Percentiles rank a stretch among this genome's conserved stretches.
Evolutionary conservation across 2,888 invertebrate genomes (phyloP).

Genomic region (Archaeoteleia sp.): DNA sequence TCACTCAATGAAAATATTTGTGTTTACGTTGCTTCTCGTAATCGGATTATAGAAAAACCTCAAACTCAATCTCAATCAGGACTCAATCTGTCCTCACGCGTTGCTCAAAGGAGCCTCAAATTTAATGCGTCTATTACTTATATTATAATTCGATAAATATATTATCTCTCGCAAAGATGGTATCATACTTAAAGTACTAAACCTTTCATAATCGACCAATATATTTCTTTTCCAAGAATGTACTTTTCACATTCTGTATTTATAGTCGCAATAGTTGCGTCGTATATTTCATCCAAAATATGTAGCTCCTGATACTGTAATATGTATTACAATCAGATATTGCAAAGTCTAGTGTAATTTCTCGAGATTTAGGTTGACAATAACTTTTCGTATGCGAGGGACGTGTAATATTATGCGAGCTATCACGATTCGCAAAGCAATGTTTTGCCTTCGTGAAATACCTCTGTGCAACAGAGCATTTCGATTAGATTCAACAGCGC

Average conservation of each 20-base stretch:
- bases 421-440: constrained; percentile 39
- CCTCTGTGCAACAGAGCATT: constrained; percentile 27
- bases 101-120: no score
- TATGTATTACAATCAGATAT: constrained; percentile 44
- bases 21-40: no score
- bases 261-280: constrained; percentile 36
- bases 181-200: no score
- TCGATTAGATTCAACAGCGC: constrained; percentile 38
- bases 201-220: no score
- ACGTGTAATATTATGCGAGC: constrained; percentile 44
- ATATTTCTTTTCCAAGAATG: background rate
- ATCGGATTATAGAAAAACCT: no score
- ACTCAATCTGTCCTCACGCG: no score
- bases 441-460: constrained; percentile 33
- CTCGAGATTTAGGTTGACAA: constrained; percentile 50
- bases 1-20: no score
- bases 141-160: no score
- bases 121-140: no score
- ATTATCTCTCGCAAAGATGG: no score
- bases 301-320: constrained; percentile 26
- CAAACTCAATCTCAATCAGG: no score
- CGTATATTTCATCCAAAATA: constrained; percentile 35
- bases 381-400: constrained; percentile 44
- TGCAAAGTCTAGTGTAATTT: constrained; percentile 40
- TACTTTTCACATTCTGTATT: constrained; percentile 19